These are phyloP conservation scores for Furcifer pardalis DNA, from an alignment of 2,797 vertebrate genomes.

Conservation along the genomic window DNA sequence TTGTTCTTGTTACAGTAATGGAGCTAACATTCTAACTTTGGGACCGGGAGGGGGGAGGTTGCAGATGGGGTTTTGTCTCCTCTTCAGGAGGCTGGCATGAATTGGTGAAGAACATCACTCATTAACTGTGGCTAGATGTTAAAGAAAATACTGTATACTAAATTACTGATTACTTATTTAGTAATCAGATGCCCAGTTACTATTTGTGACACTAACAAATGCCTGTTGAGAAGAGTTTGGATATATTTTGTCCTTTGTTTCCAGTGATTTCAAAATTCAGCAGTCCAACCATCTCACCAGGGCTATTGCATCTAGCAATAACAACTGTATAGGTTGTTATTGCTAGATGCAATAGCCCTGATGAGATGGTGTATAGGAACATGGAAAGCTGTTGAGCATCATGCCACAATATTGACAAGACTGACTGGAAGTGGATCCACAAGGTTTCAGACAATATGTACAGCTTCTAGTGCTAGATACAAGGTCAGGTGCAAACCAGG, in stretches of 20 bases:
- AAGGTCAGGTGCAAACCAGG: no score
- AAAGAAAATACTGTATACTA: not conserved
- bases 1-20: conserved; percentile 40
- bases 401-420: not conserved
- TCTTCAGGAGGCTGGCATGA: conserved; percentile 6
- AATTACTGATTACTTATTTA: accelerated
- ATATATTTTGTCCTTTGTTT: not conserved
- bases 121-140: not conserved
- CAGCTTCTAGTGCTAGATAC: not conserved
- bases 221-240: not conserved
- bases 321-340: not conserved
- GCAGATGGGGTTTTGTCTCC: conserved; percentile 23
- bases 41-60: no score
- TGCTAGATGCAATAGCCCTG: not conserved
- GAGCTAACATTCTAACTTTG: not conserved
- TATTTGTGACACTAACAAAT: not conserved
- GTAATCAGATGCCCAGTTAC: not conserved
- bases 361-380: not conserved
- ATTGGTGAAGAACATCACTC: conserved; percentile 25
- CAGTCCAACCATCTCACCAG: not conserved
- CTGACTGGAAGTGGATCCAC: not conserved
- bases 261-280: not conserved
- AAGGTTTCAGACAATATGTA: not conserved
- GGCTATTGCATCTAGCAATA: not conserved
- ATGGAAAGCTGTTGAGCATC: not conserved